phyloP scores from a whole-genome alignment of 2,888 invertebrate species.

The Hydriomena furcata region DNA sequence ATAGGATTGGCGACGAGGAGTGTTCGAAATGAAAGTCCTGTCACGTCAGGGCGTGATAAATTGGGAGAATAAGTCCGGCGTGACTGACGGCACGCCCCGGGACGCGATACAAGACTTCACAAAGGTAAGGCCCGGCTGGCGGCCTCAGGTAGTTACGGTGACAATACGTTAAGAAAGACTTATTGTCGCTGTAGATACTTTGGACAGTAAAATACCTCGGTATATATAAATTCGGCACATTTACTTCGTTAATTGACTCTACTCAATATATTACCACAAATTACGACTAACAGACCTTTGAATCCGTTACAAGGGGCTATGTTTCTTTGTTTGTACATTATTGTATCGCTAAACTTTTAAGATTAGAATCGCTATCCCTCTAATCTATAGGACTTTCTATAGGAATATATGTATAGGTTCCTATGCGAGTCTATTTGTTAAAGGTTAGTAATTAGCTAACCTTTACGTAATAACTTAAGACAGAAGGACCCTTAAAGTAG shows the following conservation, averaged over 20 bases:
- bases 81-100: conserved; percentile 34
- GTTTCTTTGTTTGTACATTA: too few relatives aligned
- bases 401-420: too few relatives aligned
- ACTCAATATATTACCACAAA: not conserved
- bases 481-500: too few relatives aligned
- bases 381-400: too few relatives aligned
- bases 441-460: too few relatives aligned
- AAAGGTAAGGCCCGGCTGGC: conserved; percentile 2
- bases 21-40: conserved; percentile 49
- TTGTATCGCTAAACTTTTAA: too few relatives aligned
- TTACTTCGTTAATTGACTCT: not conserved
- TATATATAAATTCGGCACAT: not conserved
- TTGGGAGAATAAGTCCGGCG: conserved; percentile 48
- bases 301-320: too few relatives aligned
- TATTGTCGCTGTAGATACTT: conserved; percentile 2
- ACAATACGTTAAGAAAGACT: conserved; percentile 8
- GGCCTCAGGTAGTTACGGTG: conserved; percentile 5
- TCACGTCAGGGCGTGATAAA: conserved; percentile 49
- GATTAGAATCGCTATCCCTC: too few relatives aligned
- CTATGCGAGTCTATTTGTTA: too few relatives aligned
- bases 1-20: conserved; percentile 48
- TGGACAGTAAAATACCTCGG: not conserved
- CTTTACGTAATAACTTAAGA: too few relatives aligned
- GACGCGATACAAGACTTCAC: conserved; percentile 24
- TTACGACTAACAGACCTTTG: too few relatives aligned